Base-by-base conservation (phyloP, 2,888 invertebrate genomes). In the Eristalinus aeneus region DNA sequence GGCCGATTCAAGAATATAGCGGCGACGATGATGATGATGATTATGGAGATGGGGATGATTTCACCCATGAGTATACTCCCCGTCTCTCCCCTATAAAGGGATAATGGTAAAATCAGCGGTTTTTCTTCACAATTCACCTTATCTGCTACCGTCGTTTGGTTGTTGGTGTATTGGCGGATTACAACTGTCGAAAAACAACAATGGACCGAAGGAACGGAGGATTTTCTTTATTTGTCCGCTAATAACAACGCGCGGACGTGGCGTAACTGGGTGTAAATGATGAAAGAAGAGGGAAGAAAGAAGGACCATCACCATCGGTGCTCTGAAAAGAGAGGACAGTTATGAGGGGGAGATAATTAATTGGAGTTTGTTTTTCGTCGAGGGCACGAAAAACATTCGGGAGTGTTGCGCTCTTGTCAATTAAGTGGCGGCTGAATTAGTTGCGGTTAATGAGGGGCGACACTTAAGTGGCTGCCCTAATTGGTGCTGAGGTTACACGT, bases 131-230 rank as follows among this genome's bases (percentile, higher is more conserved):
- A 69, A 61, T 58, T 65, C 65, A 56, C 22, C 73, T 72, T 68
- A 20, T 60, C 80, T 23, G 8, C 9, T 22, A 8, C 8, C 12
- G 10, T 63, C 63, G 5, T 67, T 60, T 8, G 46, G 74, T n/a
- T 27, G 74, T 53, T 76, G 80, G 58, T 78, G 54, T 86, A 82
- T 81, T 74, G 80, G 85, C 32, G 77, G 82, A 82, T 82, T 78
- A 82, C 82, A 82, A 86, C 82, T 74, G 76, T 82, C 60, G 64
- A 71, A 82, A 65, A 74, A 82, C 86, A 77, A 85, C 72, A 85
- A 76, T 80, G 56, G 63, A 72, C 67, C 67, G 69, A 58, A 60
- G 71, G 31, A 63, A 73, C 54, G 73, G 71, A 81, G 74, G 77
- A 74, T 74, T 82, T 74, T 27, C 77, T 67, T 76, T 74, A 86